Conservation (phyloP, 2,113 vertebrate genomes). For the Ginglymostoma cirratum region DNA sequence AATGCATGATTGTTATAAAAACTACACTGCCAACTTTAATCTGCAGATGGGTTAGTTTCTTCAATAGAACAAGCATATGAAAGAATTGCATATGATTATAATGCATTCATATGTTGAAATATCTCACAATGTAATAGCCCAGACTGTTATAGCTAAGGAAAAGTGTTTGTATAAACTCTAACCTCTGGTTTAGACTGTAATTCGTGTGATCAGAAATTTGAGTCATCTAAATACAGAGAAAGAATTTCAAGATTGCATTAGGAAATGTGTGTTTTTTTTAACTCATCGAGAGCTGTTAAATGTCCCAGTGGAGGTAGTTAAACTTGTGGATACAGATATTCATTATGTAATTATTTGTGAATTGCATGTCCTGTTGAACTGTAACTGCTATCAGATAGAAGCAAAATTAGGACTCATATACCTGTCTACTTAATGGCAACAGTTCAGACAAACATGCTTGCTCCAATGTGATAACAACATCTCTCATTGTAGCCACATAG, state of each 20-base stretch:
- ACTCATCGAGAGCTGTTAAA: neutral
- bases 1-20: neutral
- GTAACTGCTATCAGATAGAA: neutral
- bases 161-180: neutral
- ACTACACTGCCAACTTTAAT: neutral
- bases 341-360: neutral
- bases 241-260: neutral
- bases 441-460: neutral
- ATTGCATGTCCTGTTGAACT: neutral
- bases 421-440: neutral
- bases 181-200: neutral
- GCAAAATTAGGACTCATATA: neutral
- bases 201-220: neutral
- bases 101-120: neutral
- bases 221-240: neutral
- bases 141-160: neutral
- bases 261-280: neutral
- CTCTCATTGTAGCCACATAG: neutral
- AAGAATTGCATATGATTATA: neutral
- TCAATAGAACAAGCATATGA: neutral
- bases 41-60: neutral
- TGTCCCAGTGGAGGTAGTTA: neutral
- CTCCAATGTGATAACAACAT: neutral
- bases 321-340: neutral
- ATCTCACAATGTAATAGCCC: neutral